A percentile compares a stretch with the other conserved stretches of the same genome.
Conservation (phyloP, 2,797 vertebrate genomes). For the Sebastes itinus region DNA sequence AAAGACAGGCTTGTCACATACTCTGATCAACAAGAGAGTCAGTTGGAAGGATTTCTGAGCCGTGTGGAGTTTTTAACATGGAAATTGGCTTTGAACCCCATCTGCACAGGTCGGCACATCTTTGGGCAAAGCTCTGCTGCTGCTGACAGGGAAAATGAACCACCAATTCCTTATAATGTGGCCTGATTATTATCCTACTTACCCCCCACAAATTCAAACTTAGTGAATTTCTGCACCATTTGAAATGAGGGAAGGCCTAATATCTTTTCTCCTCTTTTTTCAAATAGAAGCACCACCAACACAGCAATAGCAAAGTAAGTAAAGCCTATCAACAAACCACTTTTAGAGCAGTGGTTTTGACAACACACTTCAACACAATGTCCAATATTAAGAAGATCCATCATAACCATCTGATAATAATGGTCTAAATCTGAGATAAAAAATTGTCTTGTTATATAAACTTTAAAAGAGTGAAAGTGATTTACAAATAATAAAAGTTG, state of each 20-base stretch:
- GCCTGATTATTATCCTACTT: constrained; percentile 86
- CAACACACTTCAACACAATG: constrained; percentile 13
- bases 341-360: constrained; percentile 24
- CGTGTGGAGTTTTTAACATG: constrained; percentile 86
- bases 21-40: constrained; percentile 77
- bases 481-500: neutral
- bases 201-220: constrained; percentile 83
- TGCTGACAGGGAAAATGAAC: constrained; percentile 87
- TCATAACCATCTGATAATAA: neutral
- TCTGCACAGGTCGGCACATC: constrained; percentile 87
- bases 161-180: constrained; percentile 87
- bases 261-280: constrained; percentile 17
- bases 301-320: constrained; percentile 57
- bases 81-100: constrained; percentile 91
- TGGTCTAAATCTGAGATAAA: neutral
- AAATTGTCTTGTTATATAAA: neutral
- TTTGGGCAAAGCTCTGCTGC: constrained; percentile 81
- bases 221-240: constrained; percentile 74
- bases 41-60: constrained; percentile 77
- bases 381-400: constrained; percentile 8
- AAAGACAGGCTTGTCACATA: constrained; percentile 76
- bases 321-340: constrained; percentile 54
- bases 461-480: neutral
- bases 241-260: constrained; percentile 61
- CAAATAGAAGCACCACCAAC: constrained; percentile 50